Base-by-base conservation (phyloP, 2,888 invertebrate genomes). In the Aplocera efformata region DNA sequence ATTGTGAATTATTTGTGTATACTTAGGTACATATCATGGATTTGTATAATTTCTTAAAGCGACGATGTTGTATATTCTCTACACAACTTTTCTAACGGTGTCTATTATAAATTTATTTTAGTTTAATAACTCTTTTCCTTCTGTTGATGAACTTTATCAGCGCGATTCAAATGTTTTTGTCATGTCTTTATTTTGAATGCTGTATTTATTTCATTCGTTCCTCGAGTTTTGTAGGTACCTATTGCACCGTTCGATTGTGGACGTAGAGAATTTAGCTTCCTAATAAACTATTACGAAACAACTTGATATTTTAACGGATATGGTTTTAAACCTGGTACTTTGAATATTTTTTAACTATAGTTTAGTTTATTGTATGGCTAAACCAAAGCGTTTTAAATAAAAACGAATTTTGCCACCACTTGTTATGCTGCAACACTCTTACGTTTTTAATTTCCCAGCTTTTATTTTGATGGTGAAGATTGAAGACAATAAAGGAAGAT, bases 401-500 rank as follows among this genome's bases (percentile, higher is more conserved):
- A 65, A 57, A 66, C 58, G 48, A 59, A 52, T 59, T 67, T 73
- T 76, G 78, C 81, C 82, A 78, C 77, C 84, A 85, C 84, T 84
- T 51, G 58, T 58, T 58, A 58, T 37, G 56, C 58, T 57, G 55
- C 49, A 51, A 56, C 58, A 58, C 58, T 42, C 28, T 42, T 46
- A 46, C 31, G 48, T 48, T 43, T 46, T 46, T 51, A 34, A 43
- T 50, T 58, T 47, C 72, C 78, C 73, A 69, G 73, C 76, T 81
- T 81, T 71, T 75, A 27, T 81, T 77, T 75, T 60, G 71, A 77
- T 75, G 70, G 70, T 81, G 74, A 77, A 82, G 74, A 77, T 80
- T 78, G 74, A 86, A 85, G 86, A 88, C 86, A 88, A 88, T 88
- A 88, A 81, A 82, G 79, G 81, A 82, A 86, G 77, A 85, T 78